These are phyloP conservation scores for Himantopus leucocephalus DNA, from an alignment of 2,113 vertebrate genomes.

Conservation along the genomic window DNA sequence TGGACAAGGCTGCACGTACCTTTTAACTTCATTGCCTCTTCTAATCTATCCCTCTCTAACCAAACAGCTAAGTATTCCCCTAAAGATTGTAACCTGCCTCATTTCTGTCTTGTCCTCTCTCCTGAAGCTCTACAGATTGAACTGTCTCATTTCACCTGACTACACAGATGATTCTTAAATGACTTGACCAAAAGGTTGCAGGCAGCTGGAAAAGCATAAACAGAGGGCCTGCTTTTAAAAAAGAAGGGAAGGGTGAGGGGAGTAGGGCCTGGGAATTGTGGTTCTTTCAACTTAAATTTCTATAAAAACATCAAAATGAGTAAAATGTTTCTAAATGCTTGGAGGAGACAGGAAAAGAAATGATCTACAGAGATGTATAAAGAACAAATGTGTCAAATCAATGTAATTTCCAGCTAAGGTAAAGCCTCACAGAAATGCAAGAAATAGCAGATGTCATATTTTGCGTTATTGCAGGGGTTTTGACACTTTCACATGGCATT, in stretches of 20 bases:
- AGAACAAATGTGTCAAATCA: not conserved
- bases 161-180: not conserved
- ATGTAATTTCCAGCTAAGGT: not conserved
- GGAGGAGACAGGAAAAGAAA: not conserved
- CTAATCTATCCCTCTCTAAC: not conserved
- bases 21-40: not conserved
- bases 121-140: not conserved
- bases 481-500: not conserved
- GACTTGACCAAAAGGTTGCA: not conserved
- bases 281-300: not conserved
- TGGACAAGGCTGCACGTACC: not conserved
- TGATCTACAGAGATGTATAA: not conserved
- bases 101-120: not conserved
- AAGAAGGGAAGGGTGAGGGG: not conserved
- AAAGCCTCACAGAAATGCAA: not conserved
- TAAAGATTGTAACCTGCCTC: not conserved
- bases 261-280: not conserved
- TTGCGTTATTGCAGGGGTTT: not conserved
- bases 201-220: not conserved
- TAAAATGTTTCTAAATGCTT: not conserved
- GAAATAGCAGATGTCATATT: not conserved
- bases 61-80: not conserved
- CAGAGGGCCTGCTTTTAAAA: not conserved
- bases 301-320: not conserved
- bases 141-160: not conserved